Evolutionary conservation across 2,113 vertebrate genomes (phyloP).

Genomic region (Propithecus coquereli): DNA sequence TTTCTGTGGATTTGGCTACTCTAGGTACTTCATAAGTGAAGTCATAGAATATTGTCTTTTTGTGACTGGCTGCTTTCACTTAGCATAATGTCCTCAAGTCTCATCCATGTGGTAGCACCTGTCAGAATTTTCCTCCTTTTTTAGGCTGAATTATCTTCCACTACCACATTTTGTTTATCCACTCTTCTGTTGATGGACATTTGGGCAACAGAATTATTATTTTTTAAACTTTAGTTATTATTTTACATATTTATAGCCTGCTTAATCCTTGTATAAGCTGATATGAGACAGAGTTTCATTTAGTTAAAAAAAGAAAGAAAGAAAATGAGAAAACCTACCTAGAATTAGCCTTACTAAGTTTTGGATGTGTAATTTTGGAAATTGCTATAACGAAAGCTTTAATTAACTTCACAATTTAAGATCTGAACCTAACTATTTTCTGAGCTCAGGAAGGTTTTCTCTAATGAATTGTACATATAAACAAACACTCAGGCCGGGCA

Average conservation of each 20-base stretch:
- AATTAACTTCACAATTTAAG: neutral
- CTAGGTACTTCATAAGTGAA: neutral
- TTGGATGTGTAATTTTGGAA: conserved; percentile 22
- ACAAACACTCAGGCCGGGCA: neutral
- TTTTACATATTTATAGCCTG: neutral
- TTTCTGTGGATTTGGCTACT: neutral
- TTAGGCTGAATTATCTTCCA: neutral
- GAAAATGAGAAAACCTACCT: neutral
- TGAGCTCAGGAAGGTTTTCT: conserved; percentile 5
- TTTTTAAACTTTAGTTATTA: neutral
- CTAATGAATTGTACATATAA: conserved; percentile 12
- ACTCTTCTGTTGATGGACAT: neutral
- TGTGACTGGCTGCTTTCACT: neutral
- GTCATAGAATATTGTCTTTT: neutral
- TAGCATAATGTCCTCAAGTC: neutral
- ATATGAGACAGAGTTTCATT: conserved; percentile 1
- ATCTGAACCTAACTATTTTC: conserved; percentile 23
- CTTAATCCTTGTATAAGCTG: neutral
- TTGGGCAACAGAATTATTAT: neutral
- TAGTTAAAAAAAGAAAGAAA: neutral
- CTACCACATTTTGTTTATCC: neutral
- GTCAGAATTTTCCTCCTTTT: conserved; percentile 7
- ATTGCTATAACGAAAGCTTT: neutral
- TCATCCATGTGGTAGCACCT: neutral
- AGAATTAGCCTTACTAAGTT: neutral